A percentile compares a stretch with the other conserved stretches of the same genome.
phyloP scores from a whole-genome alignment of 2,113 vertebrate genomes.

The Prinia subflava region DNA sequence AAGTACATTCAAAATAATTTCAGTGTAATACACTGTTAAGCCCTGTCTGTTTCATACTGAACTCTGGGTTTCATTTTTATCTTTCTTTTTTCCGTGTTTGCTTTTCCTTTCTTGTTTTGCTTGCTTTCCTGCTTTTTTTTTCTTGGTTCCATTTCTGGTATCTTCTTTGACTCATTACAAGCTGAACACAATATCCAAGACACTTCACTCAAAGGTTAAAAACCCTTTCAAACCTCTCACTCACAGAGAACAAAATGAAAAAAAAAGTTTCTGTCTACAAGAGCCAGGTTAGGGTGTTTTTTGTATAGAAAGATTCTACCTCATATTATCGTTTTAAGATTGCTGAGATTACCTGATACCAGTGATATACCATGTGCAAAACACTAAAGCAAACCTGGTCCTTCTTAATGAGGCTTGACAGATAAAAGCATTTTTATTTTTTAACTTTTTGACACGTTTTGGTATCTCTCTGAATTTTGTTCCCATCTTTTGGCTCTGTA shows the following conservation, averaged over 20 bases:
- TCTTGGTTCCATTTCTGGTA: background rate
- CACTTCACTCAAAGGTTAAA: background rate
- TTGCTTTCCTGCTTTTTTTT: background rate
- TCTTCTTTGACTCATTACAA: background rate
- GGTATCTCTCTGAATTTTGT: background rate
- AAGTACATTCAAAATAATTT: background rate
- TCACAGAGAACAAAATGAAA: background rate
- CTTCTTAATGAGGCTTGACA: background rate
- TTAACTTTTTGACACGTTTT: background rate
- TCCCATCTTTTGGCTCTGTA: background rate
- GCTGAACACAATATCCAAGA: background rate
- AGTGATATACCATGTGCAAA: background rate
- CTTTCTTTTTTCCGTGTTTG: background rate
- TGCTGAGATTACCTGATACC: background rate
- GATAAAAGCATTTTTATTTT: background rate
- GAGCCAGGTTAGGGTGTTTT: background rate
- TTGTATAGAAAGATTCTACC: background rate
- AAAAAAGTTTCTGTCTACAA: background rate
- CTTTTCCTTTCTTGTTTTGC: background rate
- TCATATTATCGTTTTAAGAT: background rate
- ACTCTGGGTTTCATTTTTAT: background rate
- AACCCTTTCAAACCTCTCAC: background rate
- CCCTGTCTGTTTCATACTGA: background rate
- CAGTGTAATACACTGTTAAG: background rate
- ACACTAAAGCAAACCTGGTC: background rate